Evolutionary conservation across 2,888 invertebrate genomes (phyloP).

Genomic region (Drosophila seclusa): DNA sequence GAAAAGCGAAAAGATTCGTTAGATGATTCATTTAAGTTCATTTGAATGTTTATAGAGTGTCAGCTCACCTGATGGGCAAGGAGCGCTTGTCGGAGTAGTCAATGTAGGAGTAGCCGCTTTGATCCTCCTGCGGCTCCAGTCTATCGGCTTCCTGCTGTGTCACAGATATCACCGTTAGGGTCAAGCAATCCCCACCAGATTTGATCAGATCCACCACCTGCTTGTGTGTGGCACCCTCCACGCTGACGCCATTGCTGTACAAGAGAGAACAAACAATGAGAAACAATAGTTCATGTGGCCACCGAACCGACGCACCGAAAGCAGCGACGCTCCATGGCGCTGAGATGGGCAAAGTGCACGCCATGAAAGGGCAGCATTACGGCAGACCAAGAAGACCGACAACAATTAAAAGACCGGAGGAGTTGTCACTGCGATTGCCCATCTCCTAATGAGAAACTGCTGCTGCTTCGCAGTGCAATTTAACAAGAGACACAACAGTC

Average conservation of each 20-base stretch:
- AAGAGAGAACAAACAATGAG: background rate
- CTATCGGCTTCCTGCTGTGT: slow-evolving; percentile 95
- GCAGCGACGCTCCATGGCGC: slow-evolving; percentile 66
- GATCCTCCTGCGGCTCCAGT: slow-evolving; percentile 93
- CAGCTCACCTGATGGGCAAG: slow-evolving; percentile 87
- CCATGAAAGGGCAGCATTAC: slow-evolving; percentile 82
- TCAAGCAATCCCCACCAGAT: slow-evolving; percentile 98
- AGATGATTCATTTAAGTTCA: background rate
- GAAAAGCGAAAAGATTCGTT: background rate
- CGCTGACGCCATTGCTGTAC: slow-evolving; percentile 95
- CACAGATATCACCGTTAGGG: slow-evolving; percentile 97
- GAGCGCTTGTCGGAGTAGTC: slow-evolving; percentile 98
- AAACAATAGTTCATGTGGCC: background rate
- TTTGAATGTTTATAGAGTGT: background rate
- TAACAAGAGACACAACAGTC: slow-evolving; percentile 26
- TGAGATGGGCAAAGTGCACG: slow-evolving; percentile 76
- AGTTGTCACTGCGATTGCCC: slow-evolving; percentile 16
- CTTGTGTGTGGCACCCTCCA: slow-evolving; percentile 99
- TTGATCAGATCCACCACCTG: slow-evolving; percentile 99
- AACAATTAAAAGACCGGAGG: background rate
- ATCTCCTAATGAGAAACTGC: slow-evolving; percentile 20
- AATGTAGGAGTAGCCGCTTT: slow-evolving; percentile 90
- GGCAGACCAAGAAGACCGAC: background rate
- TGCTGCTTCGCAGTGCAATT: slow-evolving; percentile 31
- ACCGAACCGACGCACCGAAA: slow-evolving; percentile 63